Base-by-base conservation (phyloP, 1,140 invertebrate species). In the Drosophila leontia region DNA sequence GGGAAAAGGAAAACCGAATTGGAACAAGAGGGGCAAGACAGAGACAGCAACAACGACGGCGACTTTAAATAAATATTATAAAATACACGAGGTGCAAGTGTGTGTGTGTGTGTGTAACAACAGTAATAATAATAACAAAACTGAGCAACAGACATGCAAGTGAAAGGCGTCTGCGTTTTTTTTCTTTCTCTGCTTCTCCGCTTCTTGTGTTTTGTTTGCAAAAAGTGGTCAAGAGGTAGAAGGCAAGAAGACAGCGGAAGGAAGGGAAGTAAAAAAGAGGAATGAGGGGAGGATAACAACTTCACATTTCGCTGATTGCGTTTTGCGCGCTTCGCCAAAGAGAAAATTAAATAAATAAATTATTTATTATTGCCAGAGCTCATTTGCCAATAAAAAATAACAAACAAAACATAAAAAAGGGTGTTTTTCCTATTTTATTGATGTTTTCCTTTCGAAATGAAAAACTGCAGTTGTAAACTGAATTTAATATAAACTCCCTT, bases 341-440 rank as follows among this genome's bases (percentile, higher is more conserved):
- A 39, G 26, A 85, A 84, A 84, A 85, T 85, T 58, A 80, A 84
- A 78, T 80, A 84, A 80, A 84, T 84, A 84, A 65, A 78, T 85
- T 56, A 84, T 81, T 86, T 86, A 70, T 81, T 84, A 39, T 23
- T 35, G 50, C 12, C 17, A 17, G 17, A 15, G 55, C 69, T 67
- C 56, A 48, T 48, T 61, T 51, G 50, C 61, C 58, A 41, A 70
- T 60, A n/a, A 32, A 37, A n/a, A 29, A n/a, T 11, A 23, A 37
- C 5, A 32, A 45, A 32, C 29, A 34, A 15, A 29, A 15, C 8
- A 32, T 34, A 3, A 35, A 64, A 60, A 60, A 13, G 0, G 5
- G 26, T 29, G 26, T 29, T 29, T 29, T 29, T 3, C 26, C 26
- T 29, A 29, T 29, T n/a, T 34, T 65, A 23, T 62, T 11, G 34